A percentile compares a stretch with the other conserved stretches of the same genome.
phyloP scores from a whole-genome alignment of 1,140 invertebrate species.

The Penaeus vannamei region DNA sequence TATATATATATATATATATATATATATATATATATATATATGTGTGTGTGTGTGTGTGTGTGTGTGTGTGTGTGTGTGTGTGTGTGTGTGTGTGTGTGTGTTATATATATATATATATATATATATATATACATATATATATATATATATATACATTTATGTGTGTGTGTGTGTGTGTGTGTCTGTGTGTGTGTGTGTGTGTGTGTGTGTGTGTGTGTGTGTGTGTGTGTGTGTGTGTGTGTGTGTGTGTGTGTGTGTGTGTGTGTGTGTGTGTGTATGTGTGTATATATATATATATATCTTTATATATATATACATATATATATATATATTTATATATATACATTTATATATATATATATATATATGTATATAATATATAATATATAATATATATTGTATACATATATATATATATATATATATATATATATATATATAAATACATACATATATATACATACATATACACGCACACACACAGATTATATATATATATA shows the following conservation, averaged over 20 bases:
- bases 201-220: too few species aligned
- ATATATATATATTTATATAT: conserved; percentile 18
- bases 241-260: neutral
- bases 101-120: too few species aligned
- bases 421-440: conserved; percentile 6
- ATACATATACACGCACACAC: neutral
- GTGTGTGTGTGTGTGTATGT: conserved; percentile 16
- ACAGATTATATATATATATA: conserved; percentile 4
- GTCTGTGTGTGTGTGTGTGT: too few species aligned
- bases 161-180: too few species aligned
- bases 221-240: neutral
- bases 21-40: neutral
- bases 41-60: neutral
- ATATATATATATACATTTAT: too few species aligned
- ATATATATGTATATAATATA: conserved; percentile 5
- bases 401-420: neutral
- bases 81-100: too few species aligned
- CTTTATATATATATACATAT: neutral
- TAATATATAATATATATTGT: conserved; percentile 10
- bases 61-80: conserved; percentile 20
- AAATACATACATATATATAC: neutral
- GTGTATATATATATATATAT: neutral
- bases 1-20: conserved; percentile 24
- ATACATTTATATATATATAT: conserved; percentile 26
- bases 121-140: neutral